A percentile compares a stretch with the other conserved stretches of the same genome.
phyloP scores from a whole-genome alignment of 2,888 invertebrate species.

The Celastrina argiolus region DNA sequence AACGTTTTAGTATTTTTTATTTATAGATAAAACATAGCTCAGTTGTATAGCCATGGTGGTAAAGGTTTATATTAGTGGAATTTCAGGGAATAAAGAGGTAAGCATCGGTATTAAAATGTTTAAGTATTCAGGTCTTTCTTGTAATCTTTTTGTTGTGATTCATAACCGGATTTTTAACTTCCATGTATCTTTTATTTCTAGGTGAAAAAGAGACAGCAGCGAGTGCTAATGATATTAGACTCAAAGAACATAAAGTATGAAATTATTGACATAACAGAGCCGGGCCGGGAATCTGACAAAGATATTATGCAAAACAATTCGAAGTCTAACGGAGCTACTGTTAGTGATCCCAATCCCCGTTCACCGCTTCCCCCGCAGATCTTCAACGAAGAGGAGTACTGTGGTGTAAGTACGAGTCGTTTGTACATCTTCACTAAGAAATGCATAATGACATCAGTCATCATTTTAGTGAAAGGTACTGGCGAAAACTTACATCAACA shows the following conservation, averaged over 20 bases:
- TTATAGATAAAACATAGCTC: constrained; percentile 43
- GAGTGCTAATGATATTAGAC: constrained; percentile 95
- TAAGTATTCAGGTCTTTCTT: constrained; percentile 58
- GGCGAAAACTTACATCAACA: not conserved
- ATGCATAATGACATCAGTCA: not conserved
- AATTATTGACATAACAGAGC: constrained; percentile 95
- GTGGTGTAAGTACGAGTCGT: constrained; percentile 84
- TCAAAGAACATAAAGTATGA: constrained; percentile 94
- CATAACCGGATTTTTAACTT: constrained; percentile 51
- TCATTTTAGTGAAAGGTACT: not conserved
- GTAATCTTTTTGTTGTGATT: constrained; percentile 56
- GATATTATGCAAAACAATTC: constrained; percentile 95
- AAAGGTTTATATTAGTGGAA: constrained; percentile 94
- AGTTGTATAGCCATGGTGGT: constrained; percentile 84
- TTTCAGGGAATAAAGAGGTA: constrained; percentile 96
- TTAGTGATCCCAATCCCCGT: constrained; percentile 84
- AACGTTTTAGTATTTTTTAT: constrained; percentile 53
- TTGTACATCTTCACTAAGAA: not conserved
- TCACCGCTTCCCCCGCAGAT: constrained; percentile 95
- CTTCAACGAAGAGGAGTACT: constrained; percentile 94
- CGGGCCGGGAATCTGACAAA: constrained; percentile 91
- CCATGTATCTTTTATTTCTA: constrained; percentile 61
- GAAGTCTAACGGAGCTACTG: constrained; percentile 84
- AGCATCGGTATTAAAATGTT: constrained; percentile 70
- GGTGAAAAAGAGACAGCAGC: constrained; percentile 97